Conservation (phyloP, 2,113 vertebrate genomes). For the Urocitellus parryii region DNA sequence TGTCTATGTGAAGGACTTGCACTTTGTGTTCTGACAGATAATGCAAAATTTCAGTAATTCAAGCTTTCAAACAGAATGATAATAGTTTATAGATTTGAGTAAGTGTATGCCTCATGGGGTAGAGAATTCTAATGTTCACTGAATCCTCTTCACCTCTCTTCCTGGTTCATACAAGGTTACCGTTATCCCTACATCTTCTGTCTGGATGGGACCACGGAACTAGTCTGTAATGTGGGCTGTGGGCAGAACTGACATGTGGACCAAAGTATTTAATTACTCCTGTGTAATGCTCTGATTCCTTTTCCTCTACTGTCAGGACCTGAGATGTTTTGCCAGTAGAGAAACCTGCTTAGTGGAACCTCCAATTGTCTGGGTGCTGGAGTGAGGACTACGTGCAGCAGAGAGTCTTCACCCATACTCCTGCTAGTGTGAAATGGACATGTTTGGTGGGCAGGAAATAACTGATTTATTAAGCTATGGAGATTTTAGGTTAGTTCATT, state of each 20-base stretch:
- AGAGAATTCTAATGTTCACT: not conserved
- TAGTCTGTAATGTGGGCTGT: not conserved
- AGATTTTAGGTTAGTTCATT: not conserved
- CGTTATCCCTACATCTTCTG: not conserved
- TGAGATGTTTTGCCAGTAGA: not conserved
- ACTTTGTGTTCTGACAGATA: not conserved
- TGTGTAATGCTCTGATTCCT: not conserved
- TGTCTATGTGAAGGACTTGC: not conserved
- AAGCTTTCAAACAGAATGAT: not conserved
- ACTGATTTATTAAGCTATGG: not conserved
- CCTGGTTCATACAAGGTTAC: not conserved
- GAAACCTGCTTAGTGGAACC: not conserved
- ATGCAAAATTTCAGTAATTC: not conserved
- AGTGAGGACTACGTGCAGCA: not conserved
- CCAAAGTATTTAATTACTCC: not conserved
- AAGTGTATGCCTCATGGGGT: not conserved
- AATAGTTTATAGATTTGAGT: not conserved
- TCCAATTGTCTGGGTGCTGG: not conserved
- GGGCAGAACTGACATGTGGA: not conserved
- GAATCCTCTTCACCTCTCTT: not conserved
- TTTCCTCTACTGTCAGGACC: not conserved
- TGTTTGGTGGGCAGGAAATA: not conserved
- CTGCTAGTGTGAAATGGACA: not conserved
- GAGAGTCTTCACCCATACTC: not conserved
- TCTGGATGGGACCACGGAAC: not conserved